phyloP scores from a whole-genome alignment of 1,140 invertebrate species.

The Drosophila carrolli region DNA sequence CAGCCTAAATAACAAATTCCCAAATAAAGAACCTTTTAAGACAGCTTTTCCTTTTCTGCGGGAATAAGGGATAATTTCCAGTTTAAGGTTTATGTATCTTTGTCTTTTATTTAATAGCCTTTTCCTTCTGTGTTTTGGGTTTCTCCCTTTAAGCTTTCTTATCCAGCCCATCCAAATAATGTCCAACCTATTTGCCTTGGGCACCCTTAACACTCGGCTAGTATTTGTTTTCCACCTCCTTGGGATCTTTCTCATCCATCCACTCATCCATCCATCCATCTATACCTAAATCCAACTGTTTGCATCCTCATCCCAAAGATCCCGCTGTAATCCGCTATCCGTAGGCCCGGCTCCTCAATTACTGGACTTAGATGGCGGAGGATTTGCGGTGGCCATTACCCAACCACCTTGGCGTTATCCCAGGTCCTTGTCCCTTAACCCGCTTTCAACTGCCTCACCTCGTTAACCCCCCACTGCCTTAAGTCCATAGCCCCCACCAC shows the following conservation, averaged over 20 bases:
- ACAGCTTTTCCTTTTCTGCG: neutral
- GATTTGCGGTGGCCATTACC: slow-evolving; percentile 31
- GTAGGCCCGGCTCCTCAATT: slow-evolving; percentile 21
- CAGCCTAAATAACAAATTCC: neutral
- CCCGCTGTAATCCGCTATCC: slow-evolving; percentile 12
- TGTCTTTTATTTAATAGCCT: neutral
- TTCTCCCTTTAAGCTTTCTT: neutral
- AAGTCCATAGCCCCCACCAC: neutral
- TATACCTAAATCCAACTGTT: slow-evolving; percentile 9
- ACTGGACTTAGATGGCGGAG: slow-evolving; percentile 25
- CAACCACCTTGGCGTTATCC: slow-evolving; percentile 11
- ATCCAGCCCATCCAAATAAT: slow-evolving; percentile 7
- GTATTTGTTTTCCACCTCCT: neutral
- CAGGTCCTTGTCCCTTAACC: neutral
- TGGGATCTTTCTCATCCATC: neutral
- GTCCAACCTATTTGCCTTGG: neutral
- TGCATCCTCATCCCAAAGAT: slow-evolving; percentile 1
- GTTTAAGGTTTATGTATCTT: neutral
- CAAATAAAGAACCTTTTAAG: neutral
- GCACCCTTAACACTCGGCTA: neutral
- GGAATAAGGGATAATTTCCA: neutral
- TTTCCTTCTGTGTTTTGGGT: neutral
- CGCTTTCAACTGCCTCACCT: slow-evolving; percentile 2
- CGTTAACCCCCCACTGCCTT: slow-evolving; percentile 6
- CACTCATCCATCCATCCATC: neutral